These are phyloP conservation scores for Pyrgus malvae DNA, from an alignment of 2,888 invertebrate genomes.

Conservation along the genomic window DNA sequence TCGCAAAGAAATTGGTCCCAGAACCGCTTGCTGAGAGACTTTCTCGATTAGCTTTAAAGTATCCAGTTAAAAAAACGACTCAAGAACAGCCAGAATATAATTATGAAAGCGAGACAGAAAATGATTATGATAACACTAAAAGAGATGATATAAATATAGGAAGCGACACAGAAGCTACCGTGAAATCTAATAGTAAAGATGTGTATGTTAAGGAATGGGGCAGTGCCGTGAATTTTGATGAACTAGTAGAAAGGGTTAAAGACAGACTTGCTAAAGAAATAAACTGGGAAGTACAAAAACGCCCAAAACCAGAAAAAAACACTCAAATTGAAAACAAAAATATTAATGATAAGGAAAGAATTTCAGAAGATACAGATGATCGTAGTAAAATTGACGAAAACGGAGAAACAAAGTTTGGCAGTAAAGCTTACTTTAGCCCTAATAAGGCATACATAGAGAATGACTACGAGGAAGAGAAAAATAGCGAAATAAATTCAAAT, in stretches of 20 bases:
- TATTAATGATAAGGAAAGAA: not conserved
- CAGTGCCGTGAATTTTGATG: conserved; percentile 40
- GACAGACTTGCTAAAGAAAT: conserved; percentile 35
- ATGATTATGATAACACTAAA: not conserved
- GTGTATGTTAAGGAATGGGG: conserved; percentile 25
- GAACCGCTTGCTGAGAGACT: conserved; percentile 43
- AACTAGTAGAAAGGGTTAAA: conserved; percentile 46
- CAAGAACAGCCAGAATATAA: conserved; percentile 13
- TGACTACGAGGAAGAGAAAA: too few species aligned
- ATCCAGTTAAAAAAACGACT: conserved; percentile 11
- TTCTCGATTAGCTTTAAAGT: conserved; percentile 37
- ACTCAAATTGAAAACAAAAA: not conserved
- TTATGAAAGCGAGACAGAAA: conserved; percentile 2
- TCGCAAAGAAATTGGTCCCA: conserved; percentile 49
- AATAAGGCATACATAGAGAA: too few species aligned
- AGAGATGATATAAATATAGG: not conserved
- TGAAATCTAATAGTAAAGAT: conserved; percentile 14
- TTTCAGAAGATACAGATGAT: not conserved
- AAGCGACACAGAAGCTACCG: not conserved
- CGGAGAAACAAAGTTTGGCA: too few species aligned
- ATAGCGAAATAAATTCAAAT: too few species aligned
- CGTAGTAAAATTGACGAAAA: not conserved
- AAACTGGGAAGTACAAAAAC: conserved; percentile 8
- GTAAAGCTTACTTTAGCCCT: too few species aligned
- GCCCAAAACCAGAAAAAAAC: not conserved